phyloP scores from a whole-genome alignment of 2,113 vertebrate genomes.

The Neofelis nebulosa region DNA sequence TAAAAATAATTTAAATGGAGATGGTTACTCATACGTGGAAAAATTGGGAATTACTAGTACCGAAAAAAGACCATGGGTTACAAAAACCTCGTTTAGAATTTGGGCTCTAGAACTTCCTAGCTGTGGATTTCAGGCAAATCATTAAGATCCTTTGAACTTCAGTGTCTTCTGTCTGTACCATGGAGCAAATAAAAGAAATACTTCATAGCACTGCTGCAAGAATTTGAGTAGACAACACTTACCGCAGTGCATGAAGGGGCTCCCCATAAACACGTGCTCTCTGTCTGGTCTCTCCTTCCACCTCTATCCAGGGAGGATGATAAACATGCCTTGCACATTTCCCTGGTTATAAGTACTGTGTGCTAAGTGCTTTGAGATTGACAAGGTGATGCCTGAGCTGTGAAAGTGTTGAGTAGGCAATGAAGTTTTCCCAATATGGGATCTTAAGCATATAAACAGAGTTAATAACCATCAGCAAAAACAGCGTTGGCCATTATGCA shows the following conservation, averaged over 20 bases:
- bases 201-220: not conserved
- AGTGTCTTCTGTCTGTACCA: not conserved
- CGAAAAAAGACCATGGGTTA: not conserved
- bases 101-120: not conserved
- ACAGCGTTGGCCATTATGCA: not conserved
- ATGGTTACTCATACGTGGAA: not conserved
- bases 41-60: not conserved
- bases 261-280: not conserved
- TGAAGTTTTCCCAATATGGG: not conserved
- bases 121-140: not conserved
- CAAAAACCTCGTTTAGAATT: not conserved
- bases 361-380: not conserved
- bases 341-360: not conserved
- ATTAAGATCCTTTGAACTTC: not conserved
- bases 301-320: not conserved
- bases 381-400: not conserved
- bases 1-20: constrained; percentile 7
- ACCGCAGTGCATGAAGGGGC: not conserved
- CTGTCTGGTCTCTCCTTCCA: not conserved
- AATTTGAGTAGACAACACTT: not conserved
- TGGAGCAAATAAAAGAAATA: not conserved
- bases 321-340: not conserved
- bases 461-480: constrained; percentile 21
- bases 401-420: constrained; percentile 17
- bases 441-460: constrained; percentile 45